These are phyloP conservation scores for Lutjanus argentimaculatus DNA, from an alignment of 2,797 vertebrate genomes.

Conservation along the genomic window DNA sequence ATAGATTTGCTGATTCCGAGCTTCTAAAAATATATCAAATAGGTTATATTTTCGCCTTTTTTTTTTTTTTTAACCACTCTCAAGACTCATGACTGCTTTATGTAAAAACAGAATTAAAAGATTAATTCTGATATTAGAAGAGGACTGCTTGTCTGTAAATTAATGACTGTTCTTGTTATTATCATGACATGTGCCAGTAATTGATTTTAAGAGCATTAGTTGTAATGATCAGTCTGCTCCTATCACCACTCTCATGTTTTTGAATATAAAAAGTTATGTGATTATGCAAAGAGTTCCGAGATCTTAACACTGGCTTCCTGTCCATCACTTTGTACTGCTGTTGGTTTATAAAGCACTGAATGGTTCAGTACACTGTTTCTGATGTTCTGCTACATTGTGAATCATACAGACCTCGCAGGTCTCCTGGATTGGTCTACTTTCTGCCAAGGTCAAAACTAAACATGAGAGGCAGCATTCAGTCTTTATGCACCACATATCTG, in stretches of 20 bases:
- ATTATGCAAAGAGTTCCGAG: background rate
- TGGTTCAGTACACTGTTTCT: too few relatives aligned
- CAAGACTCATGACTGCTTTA: background rate
- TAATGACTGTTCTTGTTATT: background rate
- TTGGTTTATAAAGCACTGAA: too few relatives aligned
- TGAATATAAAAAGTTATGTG: background rate
- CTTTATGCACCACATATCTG: too few relatives aligned
- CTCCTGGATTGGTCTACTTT: too few relatives aligned
- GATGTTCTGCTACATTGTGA: too few relatives aligned
- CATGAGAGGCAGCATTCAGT: too few relatives aligned
- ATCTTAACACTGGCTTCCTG: too few relatives aligned
- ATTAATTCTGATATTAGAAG: background rate
- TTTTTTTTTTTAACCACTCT: background rate
- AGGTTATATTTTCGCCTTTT: background rate
- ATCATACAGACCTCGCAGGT: too few relatives aligned
- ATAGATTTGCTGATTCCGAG: background rate
- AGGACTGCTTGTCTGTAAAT: background rate
- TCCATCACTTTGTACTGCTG: too few relatives aligned
- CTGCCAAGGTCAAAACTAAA: too few relatives aligned
- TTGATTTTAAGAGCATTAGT: background rate
- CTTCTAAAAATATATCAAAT: background rate
- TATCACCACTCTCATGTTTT: background rate
- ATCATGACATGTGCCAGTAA: background rate
- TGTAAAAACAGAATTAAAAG: background rate
- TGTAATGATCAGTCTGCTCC: background rate